A percentile compares a stretch with the other conserved stretches of the same genome.
Conservation (phyloP, 2,113 vertebrate genomes). For the Galbula dea region DNA sequence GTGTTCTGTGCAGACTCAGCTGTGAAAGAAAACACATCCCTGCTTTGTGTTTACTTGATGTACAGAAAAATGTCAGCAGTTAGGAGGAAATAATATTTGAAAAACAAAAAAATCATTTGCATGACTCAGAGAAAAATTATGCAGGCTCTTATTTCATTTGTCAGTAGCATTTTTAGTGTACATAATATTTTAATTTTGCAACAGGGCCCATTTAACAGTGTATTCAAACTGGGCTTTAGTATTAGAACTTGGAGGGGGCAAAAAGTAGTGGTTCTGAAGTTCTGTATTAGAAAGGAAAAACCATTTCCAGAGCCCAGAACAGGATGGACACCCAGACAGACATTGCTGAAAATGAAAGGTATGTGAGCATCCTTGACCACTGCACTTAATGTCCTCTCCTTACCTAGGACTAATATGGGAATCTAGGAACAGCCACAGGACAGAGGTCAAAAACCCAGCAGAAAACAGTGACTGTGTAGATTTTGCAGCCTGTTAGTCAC, state of each 20-base stretch:
- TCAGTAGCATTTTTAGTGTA: background rate
- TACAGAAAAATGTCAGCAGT: conserved; percentile 35
- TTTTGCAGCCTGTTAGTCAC: background rate
- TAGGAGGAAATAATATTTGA: conserved; percentile 31
- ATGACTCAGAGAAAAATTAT: conserved; percentile 3
- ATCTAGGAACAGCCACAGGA: background rate
- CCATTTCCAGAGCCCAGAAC: background rate
- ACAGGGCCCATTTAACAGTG: background rate
- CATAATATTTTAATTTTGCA: background rate
- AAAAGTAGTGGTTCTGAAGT: background rate
- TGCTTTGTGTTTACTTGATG: conserved; percentile 55
- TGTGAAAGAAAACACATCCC: conserved; percentile 45
- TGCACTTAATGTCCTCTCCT: background rate
- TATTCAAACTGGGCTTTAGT: background rate
- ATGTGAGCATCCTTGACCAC: background rate
- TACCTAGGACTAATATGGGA: background rate
- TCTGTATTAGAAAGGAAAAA: conserved; percentile 15
- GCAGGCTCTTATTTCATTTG: conserved; percentile 1
- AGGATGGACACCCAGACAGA: background rate
- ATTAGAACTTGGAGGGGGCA: background rate
- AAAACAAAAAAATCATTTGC: conserved; percentile 25
- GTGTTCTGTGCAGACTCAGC: conserved; percentile 30
- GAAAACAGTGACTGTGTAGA: background rate
- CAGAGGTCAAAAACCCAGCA: background rate
- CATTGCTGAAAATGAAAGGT: background rate